These are phyloP conservation scores for Octodon degus DNA, from an alignment of 2,113 vertebrate genomes.

Conservation along the genomic window DNA sequence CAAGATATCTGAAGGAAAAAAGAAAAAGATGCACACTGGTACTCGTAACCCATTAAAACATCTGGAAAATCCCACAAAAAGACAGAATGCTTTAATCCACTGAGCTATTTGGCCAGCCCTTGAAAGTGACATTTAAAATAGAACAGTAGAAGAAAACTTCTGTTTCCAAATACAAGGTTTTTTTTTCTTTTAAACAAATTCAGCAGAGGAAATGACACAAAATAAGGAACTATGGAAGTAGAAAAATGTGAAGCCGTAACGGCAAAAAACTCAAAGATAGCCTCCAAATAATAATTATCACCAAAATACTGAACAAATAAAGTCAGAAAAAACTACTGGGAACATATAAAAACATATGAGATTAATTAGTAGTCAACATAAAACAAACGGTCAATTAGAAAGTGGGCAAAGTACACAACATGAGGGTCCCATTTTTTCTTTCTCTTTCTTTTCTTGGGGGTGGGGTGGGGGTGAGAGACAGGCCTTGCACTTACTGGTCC, in stretches of 20 bases:
- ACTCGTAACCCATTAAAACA: accelerated
- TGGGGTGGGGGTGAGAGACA: neutral
- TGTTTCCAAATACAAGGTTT: too few relatives aligned
- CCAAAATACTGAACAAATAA: neutral
- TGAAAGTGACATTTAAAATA: neutral
- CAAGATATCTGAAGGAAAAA: slow-evolving; percentile 91
- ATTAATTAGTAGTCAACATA: neutral
- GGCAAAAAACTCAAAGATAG: neutral
- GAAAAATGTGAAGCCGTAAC: neutral
- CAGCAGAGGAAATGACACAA: neutral
- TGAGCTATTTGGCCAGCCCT: too few relatives aligned
- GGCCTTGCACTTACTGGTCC: neutral
- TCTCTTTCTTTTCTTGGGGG: neutral
- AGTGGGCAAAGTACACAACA: neutral
- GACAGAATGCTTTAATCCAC: neutral
- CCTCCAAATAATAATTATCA: neutral
- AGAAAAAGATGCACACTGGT: neutral
- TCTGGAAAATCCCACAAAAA: neutral
- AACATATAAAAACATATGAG: neutral
- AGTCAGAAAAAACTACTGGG: neutral
- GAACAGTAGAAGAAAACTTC: neutral
- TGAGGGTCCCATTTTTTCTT: neutral
- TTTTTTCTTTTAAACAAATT: neutral
- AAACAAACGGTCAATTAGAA: neutral
- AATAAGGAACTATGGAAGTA: neutral